Conservation (phyloP, 2,797 vertebrate genomes). For the Galaxias olidus region DNA sequence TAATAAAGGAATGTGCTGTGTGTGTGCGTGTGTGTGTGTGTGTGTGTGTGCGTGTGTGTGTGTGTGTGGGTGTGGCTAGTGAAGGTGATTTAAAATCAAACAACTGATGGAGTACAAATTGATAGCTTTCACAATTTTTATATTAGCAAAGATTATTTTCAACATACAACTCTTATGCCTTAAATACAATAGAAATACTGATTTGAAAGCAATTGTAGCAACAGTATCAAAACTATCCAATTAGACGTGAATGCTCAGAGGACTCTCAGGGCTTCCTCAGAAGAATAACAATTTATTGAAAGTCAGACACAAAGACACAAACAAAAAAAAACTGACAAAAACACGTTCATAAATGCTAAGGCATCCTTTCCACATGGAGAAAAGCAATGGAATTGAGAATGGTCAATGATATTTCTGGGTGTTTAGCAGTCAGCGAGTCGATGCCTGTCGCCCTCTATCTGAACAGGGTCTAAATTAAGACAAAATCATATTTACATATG, state of each 20-base stretch:
- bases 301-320: slow-evolving; percentile 7
- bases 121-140: too few relatives aligned
- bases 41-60: slow-evolving; percentile 3
- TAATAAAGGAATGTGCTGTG: slow-evolving; percentile 54
- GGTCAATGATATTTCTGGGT: slow-evolving; percentile 62
- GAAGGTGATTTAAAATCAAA: too few relatives aligned
- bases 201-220: too few relatives aligned
- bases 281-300: too few relatives aligned
- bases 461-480: slow-evolving; percentile 60
- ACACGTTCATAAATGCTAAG: not conserved
- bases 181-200: too few relatives aligned
- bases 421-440: slow-evolving; percentile 64
- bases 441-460: slow-evolving; percentile 52
- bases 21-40: slow-evolving; percentile 1
- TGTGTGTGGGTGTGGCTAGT: not conserved
- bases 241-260: too few relatives aligned
- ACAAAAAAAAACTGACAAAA: slow-evolving; percentile 31
- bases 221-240: too few relatives aligned
- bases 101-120: too few relatives aligned
- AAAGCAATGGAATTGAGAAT: slow-evolving; percentile 38
- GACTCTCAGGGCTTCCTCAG: too few relatives aligned
- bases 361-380: slow-evolving; percentile 40
- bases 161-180: too few relatives aligned
- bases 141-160: too few relatives aligned
- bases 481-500: slow-evolving; percentile 68